Base-by-base conservation (phyloP, 2,113 vertebrate species). In the Cyprinodon brontotheroides region DNA sequence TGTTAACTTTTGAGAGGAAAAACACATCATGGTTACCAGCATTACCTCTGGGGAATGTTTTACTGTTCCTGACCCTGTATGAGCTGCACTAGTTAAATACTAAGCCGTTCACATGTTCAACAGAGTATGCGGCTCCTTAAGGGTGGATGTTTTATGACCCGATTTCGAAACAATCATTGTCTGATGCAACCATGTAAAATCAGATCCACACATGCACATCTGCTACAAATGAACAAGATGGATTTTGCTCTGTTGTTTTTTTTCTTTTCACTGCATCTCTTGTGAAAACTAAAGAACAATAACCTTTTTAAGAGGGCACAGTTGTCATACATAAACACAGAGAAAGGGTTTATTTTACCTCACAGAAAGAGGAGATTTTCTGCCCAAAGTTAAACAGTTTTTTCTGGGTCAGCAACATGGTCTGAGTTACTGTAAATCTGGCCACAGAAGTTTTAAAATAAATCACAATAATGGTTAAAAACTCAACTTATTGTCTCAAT, bases 201-300 rank as follows among this genome's bases (percentile, higher is more conserved):
- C 72, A 82, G 76, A 85, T 40, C 38, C 62, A 61, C 81, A 81
- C 50, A 5, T 65, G 83, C 72, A 87, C 86, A 86, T 87, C 82
- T 88, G 84, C 70, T 88, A 0, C 77, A 74, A 85, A 89, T 79
- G 73, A 76, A 73, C 81, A 78, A 78, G 66, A 79, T 68, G 72
- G 71, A 82, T 48, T 77, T 74, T 60, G 61, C 73, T 36, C 57
- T 17, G 64, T 57, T 80, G 86, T 90, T 79, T 84, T 89, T 89
- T 87, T 61, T 77, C 68, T 81, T 29, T 88, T 84, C 77, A 53
- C 39, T 65, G 50, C 65, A 65, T 82, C 74, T 78, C 81, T 89
- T 87, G 88, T 87, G 84, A 91, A 89, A 89, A 71, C 81, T 89
- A 75, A 85, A 88, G 83, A 90, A 92, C 90, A 91, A 91, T 90